Base-by-base conservation (phyloP, 30 jellyfish, hydroid and myxozoan species). In the Thelohanellus kitauei region DNA sequence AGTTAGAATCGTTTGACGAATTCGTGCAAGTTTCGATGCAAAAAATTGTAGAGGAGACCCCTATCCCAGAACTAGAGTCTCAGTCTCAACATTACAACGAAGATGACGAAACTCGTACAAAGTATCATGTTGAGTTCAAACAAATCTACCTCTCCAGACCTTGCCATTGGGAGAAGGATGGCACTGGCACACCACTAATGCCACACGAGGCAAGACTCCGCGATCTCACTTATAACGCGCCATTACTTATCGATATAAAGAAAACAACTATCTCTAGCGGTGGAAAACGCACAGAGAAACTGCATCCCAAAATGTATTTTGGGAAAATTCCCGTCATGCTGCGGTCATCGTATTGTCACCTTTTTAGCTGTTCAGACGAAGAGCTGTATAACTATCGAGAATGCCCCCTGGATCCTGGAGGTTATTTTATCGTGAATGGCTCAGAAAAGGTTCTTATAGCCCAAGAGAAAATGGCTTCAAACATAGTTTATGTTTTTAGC, bases 341-440 rank as follows among this genome's bases (percentile, higher is more conserved):
- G 20, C 59, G 99, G 11, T 82, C 99, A 22, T 54, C 89, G 15
- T 82, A 57, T 53, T 82, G 99, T 38, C 56, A 64, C 15, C 60
- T 82, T 18, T 64, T 59, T 43, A 86, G 83, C 2, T 37, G 58
- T 10, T 47, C 83, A 3, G 99, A 82, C 53, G 86, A 86, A 64
- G 99, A 64, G 33, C 52, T 82, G 38, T 57, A 85, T 18, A 90
- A 82, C 56, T 38, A 64, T 47, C 65, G 66, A 38, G 99, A 82
- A 50, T 82, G 99, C 56, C 99, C 99, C 1, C 55, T 82, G 31
- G 99, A 82, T 33, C 99, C 99, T 15, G 99, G 99, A 21, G 99
- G 99, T 23, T 82, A 82, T 37, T 82, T 82, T 51, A 66, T 82
- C 44, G 66, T 82, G 18, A 82, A 82, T 55, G 99, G 99, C 32